Percentiles rank a stretch among this genome's conserved stretches.
Evolutionary conservation across 30 jellyfish, hydroid and myxozoan genomes (phyloP).

Genomic region (Turritopsis rubra): DNA sequence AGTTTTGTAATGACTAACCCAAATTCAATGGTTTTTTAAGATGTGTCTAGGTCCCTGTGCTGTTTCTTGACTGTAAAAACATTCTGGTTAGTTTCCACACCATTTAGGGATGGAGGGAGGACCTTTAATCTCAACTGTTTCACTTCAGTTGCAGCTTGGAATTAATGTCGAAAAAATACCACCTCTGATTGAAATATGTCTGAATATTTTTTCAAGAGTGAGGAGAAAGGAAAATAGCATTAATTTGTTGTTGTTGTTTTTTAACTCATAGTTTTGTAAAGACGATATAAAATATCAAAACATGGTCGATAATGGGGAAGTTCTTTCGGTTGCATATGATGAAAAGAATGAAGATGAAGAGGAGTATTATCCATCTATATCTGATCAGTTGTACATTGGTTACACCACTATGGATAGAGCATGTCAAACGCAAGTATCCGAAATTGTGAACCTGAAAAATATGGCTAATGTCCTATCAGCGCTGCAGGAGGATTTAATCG

Average conservation of each 20-base stretch:
- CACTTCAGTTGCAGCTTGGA: too few relatives aligned
- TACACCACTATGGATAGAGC: constrained; percentile 69
- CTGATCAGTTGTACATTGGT: constrained; percentile 69
- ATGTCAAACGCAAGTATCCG: constrained; percentile 82
- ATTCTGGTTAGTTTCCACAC: too few relatives aligned
- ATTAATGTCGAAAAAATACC: too few relatives aligned
- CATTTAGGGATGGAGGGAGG: too few relatives aligned
- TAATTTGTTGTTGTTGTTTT: background rate
- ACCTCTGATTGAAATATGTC: too few relatives aligned
- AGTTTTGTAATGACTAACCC: too few relatives aligned
- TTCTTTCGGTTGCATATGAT: background rate
- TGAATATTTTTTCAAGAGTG: too few relatives aligned
- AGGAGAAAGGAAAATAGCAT: background rate
- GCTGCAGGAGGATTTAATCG: constrained; percentile 33
- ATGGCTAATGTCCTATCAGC: constrained; percentile 41
- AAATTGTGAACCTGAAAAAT: constrained; percentile 59
- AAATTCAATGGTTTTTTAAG: too few relatives aligned
- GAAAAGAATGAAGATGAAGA: constrained; percentile 18
- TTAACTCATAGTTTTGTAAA: background rate
- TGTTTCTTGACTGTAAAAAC: too few relatives aligned
- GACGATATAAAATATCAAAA: background rate
- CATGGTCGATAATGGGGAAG: background rate
- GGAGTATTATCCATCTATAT: constrained; percentile 43
- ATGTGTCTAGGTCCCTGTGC: too few relatives aligned
- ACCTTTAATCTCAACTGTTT: too few relatives aligned